Evolutionary conservation across 1,140 invertebrate genomes (phyloP).

Genomic region (Pristionchus pacificus): DNA sequence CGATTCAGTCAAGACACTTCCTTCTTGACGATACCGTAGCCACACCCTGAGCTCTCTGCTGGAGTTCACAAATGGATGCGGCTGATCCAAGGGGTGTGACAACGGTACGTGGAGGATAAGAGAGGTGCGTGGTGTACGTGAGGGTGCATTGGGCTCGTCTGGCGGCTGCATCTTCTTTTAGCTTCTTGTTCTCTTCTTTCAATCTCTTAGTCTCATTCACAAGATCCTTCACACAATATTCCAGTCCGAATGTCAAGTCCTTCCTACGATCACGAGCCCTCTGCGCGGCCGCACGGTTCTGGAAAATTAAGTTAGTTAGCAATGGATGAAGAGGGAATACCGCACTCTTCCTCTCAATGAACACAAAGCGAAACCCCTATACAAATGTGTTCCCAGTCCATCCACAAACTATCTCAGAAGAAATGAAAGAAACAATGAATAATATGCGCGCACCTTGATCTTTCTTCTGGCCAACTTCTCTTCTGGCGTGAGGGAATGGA

Average conservation of each 20-base stretch:
- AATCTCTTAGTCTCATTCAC: constrained; percentile 45
- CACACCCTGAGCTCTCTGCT: constrained; percentile 24
- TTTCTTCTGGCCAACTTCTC: constrained; percentile 70
- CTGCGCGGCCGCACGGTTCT: constrained; percentile 91
- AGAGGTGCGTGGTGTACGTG: background rate
- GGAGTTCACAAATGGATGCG: constrained; percentile 32
- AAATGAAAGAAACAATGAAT: too few relatives aligned
- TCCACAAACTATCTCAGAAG: too few relatives aligned
- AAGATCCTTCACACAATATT: constrained; percentile 53
- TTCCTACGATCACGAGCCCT: constrained; percentile 94
- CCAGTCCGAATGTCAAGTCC: constrained; percentile 55
- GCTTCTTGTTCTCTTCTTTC: constrained; percentile 39
- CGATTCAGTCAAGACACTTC: background rate
- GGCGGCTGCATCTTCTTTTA: constrained; percentile 15
- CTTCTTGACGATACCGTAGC: background rate
- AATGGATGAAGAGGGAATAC: too few relatives aligned
- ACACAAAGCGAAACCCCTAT: too few relatives aligned
- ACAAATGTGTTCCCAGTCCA: too few relatives aligned
- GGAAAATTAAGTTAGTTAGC: too few relatives aligned
- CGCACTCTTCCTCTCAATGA: too few relatives aligned
- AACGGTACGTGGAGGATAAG: background rate
- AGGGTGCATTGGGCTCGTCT: background rate
- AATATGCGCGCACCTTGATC: constrained; percentile 74
- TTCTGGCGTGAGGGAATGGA: constrained; percentile 62
- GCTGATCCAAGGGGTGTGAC: constrained; percentile 30